Evolutionary conservation across 2,797 vertebrate genomes (phyloP).

Genomic region (Erethizon dorsatum): DNA sequence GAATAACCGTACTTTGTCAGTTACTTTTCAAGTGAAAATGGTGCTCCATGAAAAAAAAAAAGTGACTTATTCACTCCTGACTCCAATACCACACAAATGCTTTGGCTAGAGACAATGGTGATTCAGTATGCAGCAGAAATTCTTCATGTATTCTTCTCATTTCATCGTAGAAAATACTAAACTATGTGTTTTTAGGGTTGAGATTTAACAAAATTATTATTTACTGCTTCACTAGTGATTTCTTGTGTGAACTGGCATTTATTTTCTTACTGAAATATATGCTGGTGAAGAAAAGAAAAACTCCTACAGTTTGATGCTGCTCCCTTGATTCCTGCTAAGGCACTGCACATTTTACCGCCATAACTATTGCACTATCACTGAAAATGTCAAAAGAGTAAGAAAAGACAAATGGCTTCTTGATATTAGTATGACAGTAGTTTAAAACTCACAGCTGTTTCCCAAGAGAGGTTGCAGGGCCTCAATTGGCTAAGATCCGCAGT

Average conservation of each 20-base stretch:
- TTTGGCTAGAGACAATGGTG: constrained; percentile 11
- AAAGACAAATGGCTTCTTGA: not conserved
- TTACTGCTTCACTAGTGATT: not conserved
- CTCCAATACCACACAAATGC: not conserved
- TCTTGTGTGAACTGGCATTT: not conserved
- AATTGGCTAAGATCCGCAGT: not conserved
- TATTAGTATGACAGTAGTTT: constrained; percentile 18
- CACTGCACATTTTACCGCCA: not conserved
- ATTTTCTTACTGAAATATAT: not conserved
- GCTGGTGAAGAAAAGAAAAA: not conserved
- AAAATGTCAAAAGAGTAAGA: not conserved
- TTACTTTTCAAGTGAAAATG: constrained; percentile 70
- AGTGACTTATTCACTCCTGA: constrained; percentile 24
- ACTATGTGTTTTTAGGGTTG: not conserved
- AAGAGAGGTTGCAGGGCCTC: not conserved
- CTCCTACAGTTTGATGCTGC: not conserved
- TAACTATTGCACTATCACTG: not conserved
- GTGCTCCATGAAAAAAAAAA: constrained; percentile 25
- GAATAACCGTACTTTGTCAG: constrained; percentile 68
- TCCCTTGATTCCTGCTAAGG: not conserved
- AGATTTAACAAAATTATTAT: constrained; percentile 30
- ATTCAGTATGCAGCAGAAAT: not conserved
- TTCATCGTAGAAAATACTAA: constrained; percentile 17
- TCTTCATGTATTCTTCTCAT: not conserved
- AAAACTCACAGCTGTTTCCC: not conserved